Base-by-base conservation (phyloP, 2,113 vertebrate species). In the Perognathus longimembris region DNA sequence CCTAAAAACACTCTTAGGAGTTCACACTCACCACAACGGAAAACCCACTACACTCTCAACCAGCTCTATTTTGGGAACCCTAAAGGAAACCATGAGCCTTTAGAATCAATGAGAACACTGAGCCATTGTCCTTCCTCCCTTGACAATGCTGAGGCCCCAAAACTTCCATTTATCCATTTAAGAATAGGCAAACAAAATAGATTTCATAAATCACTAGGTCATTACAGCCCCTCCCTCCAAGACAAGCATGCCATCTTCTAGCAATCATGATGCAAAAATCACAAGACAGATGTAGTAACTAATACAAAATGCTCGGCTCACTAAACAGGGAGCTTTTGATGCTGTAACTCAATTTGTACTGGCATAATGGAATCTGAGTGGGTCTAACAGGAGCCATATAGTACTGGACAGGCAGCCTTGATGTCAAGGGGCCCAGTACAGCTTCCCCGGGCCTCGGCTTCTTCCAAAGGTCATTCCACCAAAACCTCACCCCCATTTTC, bases 181-280 rank as follows among this genome's bases (percentile, higher is more conserved):
- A 92, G 92, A 98, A 97, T 97, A 94, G 97, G 96, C 95, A 95
- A 90, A 94, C 89, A 97, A 98, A 97, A 96, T 54, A 36, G 91
- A 97, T 97, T 94, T 95, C 95, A 92, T 74, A 93, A 95, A 97
- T 97, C 97, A 92, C 94, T 97, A n/a, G 34, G 76, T 90, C 95
- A 32, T 79, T 94, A 81, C 66, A 90, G 95, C 95, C 94, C 73
- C 81, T 76, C 92, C 86, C 93, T 95, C 32, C 26, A 96, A 90
- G 95, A 95, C 77, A 93, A 28, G 80, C 96, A 71, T 0, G 0
- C 40, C 59, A 59, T 54, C 86, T 97, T 61, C 90, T 38, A 79
- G 94, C 45, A 93, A 94, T 96, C 95, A 89, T 21, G 8, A 94
- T 17, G 63, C 84, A 95, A 95, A n/a, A 97, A 93, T 90, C 96